phyloP scores from a whole-genome alignment of 2,113 vertebrate species.

The Chaetops frenatus region DNA sequence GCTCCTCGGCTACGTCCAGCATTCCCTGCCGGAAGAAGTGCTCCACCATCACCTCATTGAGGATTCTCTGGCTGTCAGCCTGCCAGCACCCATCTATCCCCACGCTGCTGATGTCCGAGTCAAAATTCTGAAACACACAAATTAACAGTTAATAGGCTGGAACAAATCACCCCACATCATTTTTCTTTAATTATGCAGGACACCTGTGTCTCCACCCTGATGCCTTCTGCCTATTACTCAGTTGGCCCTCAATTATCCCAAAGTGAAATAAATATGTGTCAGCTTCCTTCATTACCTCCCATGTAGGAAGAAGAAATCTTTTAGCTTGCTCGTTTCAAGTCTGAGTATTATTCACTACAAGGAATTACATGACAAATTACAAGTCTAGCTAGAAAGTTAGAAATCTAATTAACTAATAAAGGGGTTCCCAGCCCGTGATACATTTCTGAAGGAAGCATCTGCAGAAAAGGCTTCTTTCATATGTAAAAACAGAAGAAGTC shows the following conservation, averaged over 20 bases:
- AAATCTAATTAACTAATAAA: not conserved
- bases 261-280: not conserved
- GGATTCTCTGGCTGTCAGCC: slow-evolving; percentile 79
- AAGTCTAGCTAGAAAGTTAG: not conserved
- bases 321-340: not conserved
- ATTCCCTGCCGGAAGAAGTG: slow-evolving; percentile 85
- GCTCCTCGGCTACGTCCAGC: slow-evolving; percentile 82
- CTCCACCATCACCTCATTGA: slow-evolving; percentile 86
- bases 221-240: not conserved
- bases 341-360: not conserved
- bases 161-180: not conserved
- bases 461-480: not conserved
- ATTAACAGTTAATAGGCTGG: not conserved
- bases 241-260: not conserved
- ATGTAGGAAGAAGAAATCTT: not conserved
- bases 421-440: not conserved
- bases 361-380: not conserved
- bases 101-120: slow-evolving; percentile 84
- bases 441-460: not conserved
- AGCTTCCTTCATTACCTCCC: not conserved
- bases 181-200: not conserved
- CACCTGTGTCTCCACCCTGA: not conserved
- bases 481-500: not conserved
- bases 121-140: slow-evolving; percentile 74
- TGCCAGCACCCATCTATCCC: slow-evolving; percentile 85